Conservation (phyloP, 1,140 invertebrate species). For the Neuroterus valhalla region DNA sequence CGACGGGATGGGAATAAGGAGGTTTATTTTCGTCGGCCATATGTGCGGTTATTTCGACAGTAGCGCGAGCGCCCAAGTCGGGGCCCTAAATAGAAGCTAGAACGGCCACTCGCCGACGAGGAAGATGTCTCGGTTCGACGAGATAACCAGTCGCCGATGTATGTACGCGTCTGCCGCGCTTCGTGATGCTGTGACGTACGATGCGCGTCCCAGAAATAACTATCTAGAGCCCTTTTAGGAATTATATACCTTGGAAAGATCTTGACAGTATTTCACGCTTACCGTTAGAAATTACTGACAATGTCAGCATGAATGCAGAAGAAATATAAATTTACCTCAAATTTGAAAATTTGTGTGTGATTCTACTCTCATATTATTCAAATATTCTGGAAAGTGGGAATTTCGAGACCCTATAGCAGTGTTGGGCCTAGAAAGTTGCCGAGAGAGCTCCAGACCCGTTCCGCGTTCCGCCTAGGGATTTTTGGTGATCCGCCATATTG, state of each 20-base stretch:
- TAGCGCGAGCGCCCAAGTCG: slow-evolving; percentile 46
- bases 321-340: too few relatives aligned
- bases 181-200: slow-evolving; percentile 26
- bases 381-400: too few relatives aligned
- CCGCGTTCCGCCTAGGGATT: too few relatives aligned
- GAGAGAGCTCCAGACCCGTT: too few relatives aligned
- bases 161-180: slow-evolving; percentile 19
- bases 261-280: neutral
- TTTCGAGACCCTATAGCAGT: too few relatives aligned
- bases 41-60: slow-evolving; percentile 73
- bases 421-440: too few relatives aligned
- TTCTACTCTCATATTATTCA: too few relatives aligned
- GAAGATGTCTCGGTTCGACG: slow-evolving; percentile 40
- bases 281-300: too few relatives aligned
- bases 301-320: too few relatives aligned
- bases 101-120: slow-evolving; percentile 30
- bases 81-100: slow-evolving; percentile 51
- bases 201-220: slow-evolving; percentile 19
- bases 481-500: too few relatives aligned
- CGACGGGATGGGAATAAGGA: slow-evolving; percentile 70
- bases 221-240: neutral
- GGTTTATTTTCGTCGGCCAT: slow-evolving; percentile 73
- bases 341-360: too few relatives aligned
- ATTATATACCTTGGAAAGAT: slow-evolving; percentile 2
- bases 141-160: slow-evolving; percentile 31